A percentile compares a stretch with the other conserved stretches of the same genome.
phyloP scores from a whole-genome alignment of 2,797 vertebrate genomes.

The Pitangus sulphuratus region DNA sequence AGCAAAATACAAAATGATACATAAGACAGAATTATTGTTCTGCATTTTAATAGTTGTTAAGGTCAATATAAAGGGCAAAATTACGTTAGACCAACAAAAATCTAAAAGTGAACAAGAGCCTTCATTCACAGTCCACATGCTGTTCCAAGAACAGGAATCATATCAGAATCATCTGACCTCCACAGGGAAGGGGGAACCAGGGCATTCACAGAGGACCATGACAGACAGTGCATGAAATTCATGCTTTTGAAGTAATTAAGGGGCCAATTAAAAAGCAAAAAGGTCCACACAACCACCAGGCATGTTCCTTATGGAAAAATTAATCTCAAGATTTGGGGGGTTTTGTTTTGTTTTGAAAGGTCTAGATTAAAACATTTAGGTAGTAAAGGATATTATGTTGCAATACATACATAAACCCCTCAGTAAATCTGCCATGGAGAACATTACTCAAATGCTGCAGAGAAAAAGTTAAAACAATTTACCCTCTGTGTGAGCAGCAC shows the following conservation, averaged over 20 bases:
- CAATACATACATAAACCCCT: neutral
- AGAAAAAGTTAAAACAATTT: neutral
- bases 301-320: neutral
- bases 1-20: neutral
- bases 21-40: neutral
- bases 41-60: neutral
- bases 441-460: neutral
- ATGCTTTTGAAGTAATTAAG: neutral
- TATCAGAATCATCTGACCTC: neutral
- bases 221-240: neutral
- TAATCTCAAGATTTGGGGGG: fast-evolving
- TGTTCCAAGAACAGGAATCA: neutral
- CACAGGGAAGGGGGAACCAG: neutral
- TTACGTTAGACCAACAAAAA: neutral
- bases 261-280: neutral
- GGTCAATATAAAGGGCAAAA: neutral
- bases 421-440: neutral
- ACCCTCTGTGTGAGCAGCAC: neutral
- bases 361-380: neutral
- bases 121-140: neutral
- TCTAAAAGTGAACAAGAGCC: neutral
- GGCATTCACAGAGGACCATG: neutral
- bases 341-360: neutral
- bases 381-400: neutral
- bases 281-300: neutral